Base-by-base conservation (phyloP, 2,797 vertebrate genomes). In the Brachymystax lenok region DNA sequence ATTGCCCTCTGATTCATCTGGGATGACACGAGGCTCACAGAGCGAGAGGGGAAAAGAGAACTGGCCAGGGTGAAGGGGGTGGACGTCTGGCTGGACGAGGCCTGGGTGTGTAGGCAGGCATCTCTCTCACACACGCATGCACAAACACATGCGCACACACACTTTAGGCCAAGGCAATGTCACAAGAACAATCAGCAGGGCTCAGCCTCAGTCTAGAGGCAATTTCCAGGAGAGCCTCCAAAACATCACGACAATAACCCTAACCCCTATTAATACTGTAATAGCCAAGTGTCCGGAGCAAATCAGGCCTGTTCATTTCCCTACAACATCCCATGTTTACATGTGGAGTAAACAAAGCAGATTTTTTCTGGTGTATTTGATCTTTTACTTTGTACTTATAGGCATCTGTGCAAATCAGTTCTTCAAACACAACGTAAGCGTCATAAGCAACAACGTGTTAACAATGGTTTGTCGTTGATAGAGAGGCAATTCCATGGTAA, bases 1-100 rank as follows among this genome's bases (percentile, higher is more conserved):
- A 95, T 92, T 92, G 89, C 84, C 83, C 87, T 68, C 80, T 85
- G 89, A 93, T 91, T 90, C 90, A 83, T 85, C 82, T 76, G 73
- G 80, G 87, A 87, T 90, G 89, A 91, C 90, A 89, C 83, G 46
- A 76, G 86, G 77, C 86, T 46, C 54, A 67, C 67, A 54, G 59
- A 64, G 35, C 24, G 74, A 50, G 40, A 24, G 68, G 24, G 30
- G 68, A 19, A 19, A 51, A 59, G 14, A 82, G 83, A 80, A 85
- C 77, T 80, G 82, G 82, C 85, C 6, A 73, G 79, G 75, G 83
- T 83, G 85, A 84, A 85, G 80, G 84, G 74, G 84, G 74, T 72
- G 88, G 84, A 84, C 71, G 4, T 1, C 54, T 3, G 51, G 1
- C 71, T 51, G 46, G 28, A 73, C 6, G 76, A 79, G 54, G 19